Base-by-base conservation (phyloP, 1,140 invertebrate species). In the Aphelenchoides fujianensis region DNA sequence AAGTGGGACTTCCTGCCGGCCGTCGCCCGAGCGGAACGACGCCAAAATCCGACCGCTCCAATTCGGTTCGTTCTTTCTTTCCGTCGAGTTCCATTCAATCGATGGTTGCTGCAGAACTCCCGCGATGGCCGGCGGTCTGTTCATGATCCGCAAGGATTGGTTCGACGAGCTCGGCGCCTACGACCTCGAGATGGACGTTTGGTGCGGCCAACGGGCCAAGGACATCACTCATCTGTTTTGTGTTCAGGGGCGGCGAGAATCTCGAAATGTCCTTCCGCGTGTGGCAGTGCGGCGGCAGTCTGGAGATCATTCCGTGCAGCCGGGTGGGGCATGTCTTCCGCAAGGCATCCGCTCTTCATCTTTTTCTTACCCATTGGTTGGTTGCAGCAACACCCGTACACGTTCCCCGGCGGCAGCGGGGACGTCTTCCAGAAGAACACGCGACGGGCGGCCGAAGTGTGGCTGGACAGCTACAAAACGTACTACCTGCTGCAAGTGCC, bases 181-280 rank as follows among this genome's bases (percentile, higher is more conserved):
- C 85, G 95, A 97, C 83, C 93, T 91, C 86, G 91, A 91, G 82
- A 95, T 97, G 93, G 94, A 97, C 83, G 92, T 97, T 94, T 97
- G 94, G 94, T 91, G 91, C n/a, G 82, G n/a, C n/a, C n/a, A n/a
- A n/a, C n/a, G n/a, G n/a, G n/a, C n/a, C n/a, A n/a, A n/a, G n/a
- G n/a, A n/a, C n/a, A n/a, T n/a, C n/a, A n/a, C n/a, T n/a, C n/a
- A n/a, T n/a, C n/a, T n/a, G n/a, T n/a, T n/a, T n/a, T 59, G 5
- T 59, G 7, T 59, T 59, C 19, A 7, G 28, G 19, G 63, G 63
- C 34, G 63, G 63, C n/a, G 76, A 78, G 53, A 78, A 79, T 57
- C 59, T 76, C 37, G 82, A 81, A 63, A 70, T 85, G 75, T 83
- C 92, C 93, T 59, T 93, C 93, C 0, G 95, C 92, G 85, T 94